Evolutionary conservation across 2,797 vertebrate genomes (phyloP).

Genomic region (Gymnothorax javanicus): DNA sequence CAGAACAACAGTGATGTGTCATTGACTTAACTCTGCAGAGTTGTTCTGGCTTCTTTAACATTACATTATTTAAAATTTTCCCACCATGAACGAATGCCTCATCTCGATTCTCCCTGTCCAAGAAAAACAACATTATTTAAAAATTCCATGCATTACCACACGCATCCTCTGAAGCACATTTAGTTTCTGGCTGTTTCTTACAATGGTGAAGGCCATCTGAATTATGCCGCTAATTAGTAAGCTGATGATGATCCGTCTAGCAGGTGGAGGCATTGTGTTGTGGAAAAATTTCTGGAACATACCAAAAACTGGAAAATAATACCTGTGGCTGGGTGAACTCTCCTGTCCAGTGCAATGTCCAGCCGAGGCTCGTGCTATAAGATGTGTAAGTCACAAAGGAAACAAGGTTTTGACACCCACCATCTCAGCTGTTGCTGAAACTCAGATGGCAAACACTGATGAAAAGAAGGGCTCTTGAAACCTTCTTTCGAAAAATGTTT

Average conservation of each 20-base stretch:
- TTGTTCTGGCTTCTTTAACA: neutral
- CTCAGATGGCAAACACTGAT: no score
- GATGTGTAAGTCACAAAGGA: no score
- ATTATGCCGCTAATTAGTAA: neutral
- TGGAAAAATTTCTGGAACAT: no score
- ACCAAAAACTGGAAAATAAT: no score
- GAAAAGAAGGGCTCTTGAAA: no score
- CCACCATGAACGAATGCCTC: no score
- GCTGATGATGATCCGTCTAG: neutral
- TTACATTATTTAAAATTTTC: neutral
- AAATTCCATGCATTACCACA: neutral
- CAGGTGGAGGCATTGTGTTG: neutral
- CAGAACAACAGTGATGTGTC: neutral
- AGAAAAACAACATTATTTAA: neutral
- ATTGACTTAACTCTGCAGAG: neutral
- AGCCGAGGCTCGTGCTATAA: neutral
- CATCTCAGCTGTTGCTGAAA: no score
- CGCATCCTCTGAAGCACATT: neutral
- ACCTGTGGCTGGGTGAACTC: no score
- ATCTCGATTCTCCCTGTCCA: neutral
- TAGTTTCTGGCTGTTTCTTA: neutral
- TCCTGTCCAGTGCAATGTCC: neutral
- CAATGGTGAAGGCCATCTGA: neutral
- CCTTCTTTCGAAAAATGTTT: no score
- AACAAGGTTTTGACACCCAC: no score